phyloP scores from a whole-genome alignment of 1,140 invertebrate genomes.

The Aphis gossypii region DNA sequence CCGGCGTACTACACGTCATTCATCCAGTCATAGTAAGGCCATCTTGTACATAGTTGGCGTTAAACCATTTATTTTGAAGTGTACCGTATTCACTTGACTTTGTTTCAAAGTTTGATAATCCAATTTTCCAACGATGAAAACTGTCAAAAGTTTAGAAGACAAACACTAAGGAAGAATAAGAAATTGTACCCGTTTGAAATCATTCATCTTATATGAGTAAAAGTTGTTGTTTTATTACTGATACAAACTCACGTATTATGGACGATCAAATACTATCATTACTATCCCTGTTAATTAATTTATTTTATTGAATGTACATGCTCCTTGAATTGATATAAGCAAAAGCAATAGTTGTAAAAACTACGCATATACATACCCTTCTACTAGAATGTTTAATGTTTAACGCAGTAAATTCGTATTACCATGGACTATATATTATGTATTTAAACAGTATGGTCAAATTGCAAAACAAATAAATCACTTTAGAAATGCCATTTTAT shows the following conservation, averaged over 20 bases:
- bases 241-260: neutral
- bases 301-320: neutral
- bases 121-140: neutral
- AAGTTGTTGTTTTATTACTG: neutral
- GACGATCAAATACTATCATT: neutral
- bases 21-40: neutral
- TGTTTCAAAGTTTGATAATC: neutral
- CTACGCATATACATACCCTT: neutral
- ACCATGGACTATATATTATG: neutral
- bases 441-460: neutral
- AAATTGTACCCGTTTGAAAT: neutral
- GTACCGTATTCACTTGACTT: neutral
- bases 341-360: neutral
- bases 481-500: neutral
- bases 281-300: neutral
- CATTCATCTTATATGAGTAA: neutral
- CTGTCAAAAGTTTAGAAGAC: neutral
- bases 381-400: neutral
- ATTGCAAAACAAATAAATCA: neutral
- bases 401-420: neutral
- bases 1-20: neutral
- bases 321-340: neutral
- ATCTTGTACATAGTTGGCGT: neutral
- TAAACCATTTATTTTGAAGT: neutral
- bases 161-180: neutral